These are phyloP conservation scores for Hyppa rectilinea DNA, from an alignment of 2,888 invertebrate species.

Conservation along the genomic window DNA sequence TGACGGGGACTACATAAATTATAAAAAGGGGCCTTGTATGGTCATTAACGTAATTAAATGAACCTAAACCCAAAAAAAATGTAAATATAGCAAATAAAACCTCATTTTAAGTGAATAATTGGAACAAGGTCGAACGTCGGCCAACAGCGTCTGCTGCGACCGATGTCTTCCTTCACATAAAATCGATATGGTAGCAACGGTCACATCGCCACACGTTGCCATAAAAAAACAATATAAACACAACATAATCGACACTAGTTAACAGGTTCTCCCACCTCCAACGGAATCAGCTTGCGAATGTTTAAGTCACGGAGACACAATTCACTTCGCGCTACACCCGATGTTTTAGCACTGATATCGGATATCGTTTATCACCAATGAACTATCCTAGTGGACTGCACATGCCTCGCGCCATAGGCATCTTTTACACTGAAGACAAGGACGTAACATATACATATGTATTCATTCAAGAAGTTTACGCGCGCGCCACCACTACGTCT, in stretches of 20 bases:
- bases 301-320: conserved; percentile 62
- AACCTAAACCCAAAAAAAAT: conserved; percentile 25
- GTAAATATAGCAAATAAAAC: conserved; percentile 49
- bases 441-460: conserved; percentile 65
- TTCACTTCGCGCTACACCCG: conserved; percentile 54
- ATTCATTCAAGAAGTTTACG: conserved; percentile 68
- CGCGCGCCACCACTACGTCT: conserved; percentile 28
- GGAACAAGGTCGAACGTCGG: conserved; percentile 84
- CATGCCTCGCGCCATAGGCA: conserved; percentile 79
- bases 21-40: background rate
- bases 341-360: conserved; percentile 62
- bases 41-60: background rate
- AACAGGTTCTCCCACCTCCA: conserved; percentile 77
- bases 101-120: conserved; percentile 73
- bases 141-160: conserved; percentile 77
- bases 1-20: background rate
- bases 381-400: conserved; percentile 72
- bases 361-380: conserved; percentile 74
- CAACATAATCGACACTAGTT: conserved; percentile 51
- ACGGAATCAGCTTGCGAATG: conserved; percentile 83
- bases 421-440: conserved; percentile 79
- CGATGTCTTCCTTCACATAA: conserved; percentile 82
- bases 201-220: conserved; percentile 71
- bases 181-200: conserved; percentile 84
- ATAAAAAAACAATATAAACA: conserved; percentile 69